These are phyloP conservation scores for Chrysomallon squamiferum DNA, from an alignment of 1,140 invertebrate genomes.

Conservation along the genomic window DNA sequence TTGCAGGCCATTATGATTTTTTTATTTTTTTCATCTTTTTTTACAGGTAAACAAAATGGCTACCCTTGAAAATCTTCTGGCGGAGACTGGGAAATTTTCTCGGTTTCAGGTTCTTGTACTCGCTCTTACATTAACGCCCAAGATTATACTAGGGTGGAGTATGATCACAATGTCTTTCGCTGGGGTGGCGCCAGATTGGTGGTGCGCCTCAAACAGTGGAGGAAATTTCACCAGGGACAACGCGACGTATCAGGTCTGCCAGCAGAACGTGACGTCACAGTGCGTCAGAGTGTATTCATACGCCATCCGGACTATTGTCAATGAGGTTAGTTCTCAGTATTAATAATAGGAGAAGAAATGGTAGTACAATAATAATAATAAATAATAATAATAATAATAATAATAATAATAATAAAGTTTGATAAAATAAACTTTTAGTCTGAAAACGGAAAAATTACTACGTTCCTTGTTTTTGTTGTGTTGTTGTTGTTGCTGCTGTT, in stretches of 20 bases:
- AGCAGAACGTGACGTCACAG: background rate
- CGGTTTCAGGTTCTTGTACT: constrained; percentile 25
- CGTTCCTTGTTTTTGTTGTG: too few relatives aligned
- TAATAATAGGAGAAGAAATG: too few relatives aligned
- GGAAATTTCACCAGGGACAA: constrained; percentile 10
- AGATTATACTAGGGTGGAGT: constrained; percentile 24
- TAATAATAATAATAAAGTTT: too few relatives aligned
- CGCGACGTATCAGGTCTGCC: constrained; percentile 8
- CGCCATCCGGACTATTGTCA: constrained; percentile 7
- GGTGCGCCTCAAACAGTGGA: background rate
- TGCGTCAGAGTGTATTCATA: background rate
- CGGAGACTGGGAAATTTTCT: constrained; percentile 22
- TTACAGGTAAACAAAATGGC: too few relatives aligned
- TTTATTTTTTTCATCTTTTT: too few relatives aligned
- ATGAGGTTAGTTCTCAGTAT: constrained; percentile 15
- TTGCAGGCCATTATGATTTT: too few relatives aligned
- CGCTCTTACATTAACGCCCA: constrained; percentile 3
- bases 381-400: too few relatives aligned
- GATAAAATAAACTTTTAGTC: too few relatives aligned
- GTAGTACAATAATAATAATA: too few relatives aligned
- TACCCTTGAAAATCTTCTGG: constrained; percentile 17
- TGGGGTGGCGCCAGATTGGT: constrained; percentile 33
- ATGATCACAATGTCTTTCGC: constrained; percentile 36
- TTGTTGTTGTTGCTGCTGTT: too few relatives aligned
- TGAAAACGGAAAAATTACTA: too few relatives aligned